These are phyloP conservation scores for Erythrolamprus reginae DNA, from an alignment of 2,113 vertebrate genomes.

Conservation along the genomic window DNA sequence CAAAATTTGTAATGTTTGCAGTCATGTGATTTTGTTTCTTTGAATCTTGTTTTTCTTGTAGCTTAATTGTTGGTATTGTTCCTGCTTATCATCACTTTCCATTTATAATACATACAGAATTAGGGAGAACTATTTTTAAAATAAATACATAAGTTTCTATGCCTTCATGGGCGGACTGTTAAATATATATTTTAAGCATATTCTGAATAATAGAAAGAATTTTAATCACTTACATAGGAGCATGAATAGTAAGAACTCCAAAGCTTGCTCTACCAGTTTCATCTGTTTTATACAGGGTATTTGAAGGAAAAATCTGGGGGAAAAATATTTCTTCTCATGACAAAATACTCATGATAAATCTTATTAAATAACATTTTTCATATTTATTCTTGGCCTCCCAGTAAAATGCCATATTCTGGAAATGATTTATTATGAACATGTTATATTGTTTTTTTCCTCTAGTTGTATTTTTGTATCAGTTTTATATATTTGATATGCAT, in stretches of 20 bases:
- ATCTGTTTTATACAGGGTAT: conserved; percentile 72
- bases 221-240: conserved; percentile 76
- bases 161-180: neutral
- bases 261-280: conserved; percentile 77
- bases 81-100: too few species aligned
- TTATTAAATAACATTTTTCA: neutral
- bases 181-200: neutral
- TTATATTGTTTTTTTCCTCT: neutral
- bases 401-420: neutral
- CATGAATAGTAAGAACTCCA: conserved; percentile 70
- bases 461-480: neutral
- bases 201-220: neutral
- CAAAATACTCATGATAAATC: neutral
- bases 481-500: neutral
- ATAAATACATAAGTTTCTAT: neutral
- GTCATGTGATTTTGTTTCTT: neutral
- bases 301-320: conserved; percentile 65
- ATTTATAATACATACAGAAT: neutral
- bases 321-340: conserved; percentile 28
- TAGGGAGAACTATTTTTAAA: neutral
- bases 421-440: neutral
- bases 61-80: neutral
- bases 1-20: neutral
- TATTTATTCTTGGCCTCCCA: neutral
- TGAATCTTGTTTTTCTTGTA: neutral